Percentiles rank a stretch among this genome's conserved stretches.
Conservation (phyloP, 2,888 invertebrate species). For the Caenorhabditis becei region DNA sequence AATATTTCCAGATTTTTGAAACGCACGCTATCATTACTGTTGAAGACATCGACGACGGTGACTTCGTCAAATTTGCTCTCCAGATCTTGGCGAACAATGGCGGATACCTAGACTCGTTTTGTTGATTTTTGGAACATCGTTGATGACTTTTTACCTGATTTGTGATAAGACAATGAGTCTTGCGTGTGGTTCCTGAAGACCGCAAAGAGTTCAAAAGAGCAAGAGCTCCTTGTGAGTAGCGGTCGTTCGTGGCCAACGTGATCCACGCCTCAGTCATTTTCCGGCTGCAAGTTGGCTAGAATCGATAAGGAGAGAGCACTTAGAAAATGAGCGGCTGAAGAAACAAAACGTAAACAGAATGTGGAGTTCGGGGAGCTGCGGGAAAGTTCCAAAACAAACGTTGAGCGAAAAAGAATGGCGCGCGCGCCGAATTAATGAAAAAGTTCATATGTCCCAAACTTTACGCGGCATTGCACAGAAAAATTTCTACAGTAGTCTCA, state of each 20-base stretch:
- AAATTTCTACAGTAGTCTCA: background rate
- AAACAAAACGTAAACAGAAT: conserved; percentile 4
- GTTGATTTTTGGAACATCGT: background rate
- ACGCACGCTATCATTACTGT: conserved; percentile 89
- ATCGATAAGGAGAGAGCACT: background rate
- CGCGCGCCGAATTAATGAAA: background rate
- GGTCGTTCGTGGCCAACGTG: conserved; percentile 98
- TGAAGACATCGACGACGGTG: conserved; percentile 93
- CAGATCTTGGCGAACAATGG: conserved; percentile 87
- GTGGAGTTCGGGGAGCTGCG: background rate
- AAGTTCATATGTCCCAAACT: background rate
- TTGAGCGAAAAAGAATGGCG: background rate
- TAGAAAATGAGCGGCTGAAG: background rate
- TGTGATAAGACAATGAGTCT: conserved; percentile 92
- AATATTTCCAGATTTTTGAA: background rate
- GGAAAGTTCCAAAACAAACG: background rate
- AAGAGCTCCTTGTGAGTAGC: conserved; percentile 93
- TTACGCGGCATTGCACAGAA: background rate
- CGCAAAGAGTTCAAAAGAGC: conserved; percentile 94
- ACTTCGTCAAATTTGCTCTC: conserved; percentile 90
- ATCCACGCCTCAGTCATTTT: conserved; percentile 89
- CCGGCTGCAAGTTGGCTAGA: background rate
- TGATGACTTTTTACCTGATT: conserved; percentile 86
- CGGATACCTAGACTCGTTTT: conserved; percentile 73
- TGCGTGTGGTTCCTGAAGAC: conserved; percentile 88